Conservation (phyloP, 2,888 invertebrate species). For the Hanleya hanleyi region DNA sequence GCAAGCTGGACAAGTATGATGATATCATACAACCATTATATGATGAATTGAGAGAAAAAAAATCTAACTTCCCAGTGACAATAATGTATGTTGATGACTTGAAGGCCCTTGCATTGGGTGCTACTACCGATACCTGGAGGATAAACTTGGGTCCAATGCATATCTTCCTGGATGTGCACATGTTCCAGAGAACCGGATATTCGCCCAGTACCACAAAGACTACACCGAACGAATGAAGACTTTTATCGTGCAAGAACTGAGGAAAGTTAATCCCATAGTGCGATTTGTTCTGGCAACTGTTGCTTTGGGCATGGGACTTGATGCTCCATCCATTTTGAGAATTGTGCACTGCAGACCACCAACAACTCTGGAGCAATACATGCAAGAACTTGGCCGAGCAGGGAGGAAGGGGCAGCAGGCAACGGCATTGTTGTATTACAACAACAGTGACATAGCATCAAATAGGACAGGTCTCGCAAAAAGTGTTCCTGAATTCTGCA, state of each 20-base stretch:
- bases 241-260: slow-evolving; percentile 27
- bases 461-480: slow-evolving; percentile 26
- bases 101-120: slow-evolving; percentile 30
- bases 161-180: slow-evolving; percentile 26
- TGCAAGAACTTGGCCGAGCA: slow-evolving; percentile 40
- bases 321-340: slow-evolving; percentile 28
- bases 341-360: slow-evolving; percentile 38
- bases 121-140: slow-evolving; percentile 29
- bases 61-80: slow-evolving; percentile 21
- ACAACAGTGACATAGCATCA: slow-evolving; percentile 35
- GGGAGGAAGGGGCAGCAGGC: slow-evolving; percentile 32
- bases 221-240: slow-evolving; percentile 38
- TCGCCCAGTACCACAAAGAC: slow-evolving; percentile 37
- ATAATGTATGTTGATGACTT: slow-evolving; percentile 30
- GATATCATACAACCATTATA: slow-evolving; percentile 21
- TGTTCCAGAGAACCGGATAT: slow-evolving; percentile 32
- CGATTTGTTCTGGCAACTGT: slow-evolving; percentile 34
- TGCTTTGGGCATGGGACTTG: slow-evolving; percentile 38
- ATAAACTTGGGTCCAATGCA: slow-evolving; percentile 9
- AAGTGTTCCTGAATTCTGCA: slow-evolving; percentile 7
- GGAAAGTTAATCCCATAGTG: slow-evolving; percentile 23
- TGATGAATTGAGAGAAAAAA: slow-evolving; percentile 3
- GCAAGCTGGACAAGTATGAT: slow-evolving; percentile 25
- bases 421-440: slow-evolving; percentile 28
- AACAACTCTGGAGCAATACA: slow-evolving; percentile 31